Percentiles rank a stretch among this genome's conserved stretches.
These are phyloP conservation scores for Nasua narica DNA, from an alignment of 2,797 vertebrate genomes.

Conservation along the genomic window DNA sequence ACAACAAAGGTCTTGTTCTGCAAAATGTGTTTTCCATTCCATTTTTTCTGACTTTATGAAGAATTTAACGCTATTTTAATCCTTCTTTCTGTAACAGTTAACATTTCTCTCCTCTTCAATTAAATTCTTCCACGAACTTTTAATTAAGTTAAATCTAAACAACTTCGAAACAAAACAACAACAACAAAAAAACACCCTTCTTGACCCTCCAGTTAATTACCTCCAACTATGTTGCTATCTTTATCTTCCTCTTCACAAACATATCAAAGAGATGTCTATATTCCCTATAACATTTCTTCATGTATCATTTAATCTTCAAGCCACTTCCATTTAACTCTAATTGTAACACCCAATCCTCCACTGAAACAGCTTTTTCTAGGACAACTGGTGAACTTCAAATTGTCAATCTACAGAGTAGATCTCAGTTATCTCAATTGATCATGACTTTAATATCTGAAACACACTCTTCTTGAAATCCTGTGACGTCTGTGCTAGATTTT, in stretches of 20 bases:
- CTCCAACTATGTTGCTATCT: not conserved
- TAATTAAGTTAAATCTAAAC: not conserved
- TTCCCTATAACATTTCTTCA: not conserved
- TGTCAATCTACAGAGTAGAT: not conserved
- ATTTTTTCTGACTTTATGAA: not conserved
- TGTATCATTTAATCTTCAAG: not conserved
- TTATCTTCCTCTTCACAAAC: not conserved
- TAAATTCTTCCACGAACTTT: not conserved
- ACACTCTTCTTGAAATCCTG: not conserved
- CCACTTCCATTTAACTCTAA: not conserved
- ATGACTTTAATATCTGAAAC: not conserved
- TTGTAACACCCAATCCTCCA: not conserved
- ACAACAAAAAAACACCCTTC: not conserved
- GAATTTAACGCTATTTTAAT: not conserved
- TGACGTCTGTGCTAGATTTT: not conserved
- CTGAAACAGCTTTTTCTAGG: not conserved
- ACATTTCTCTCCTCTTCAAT: not conserved
- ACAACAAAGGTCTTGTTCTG: not conserved
- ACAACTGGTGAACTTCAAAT: not conserved
- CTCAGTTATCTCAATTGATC: not conserved
- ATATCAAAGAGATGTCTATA: not conserved
- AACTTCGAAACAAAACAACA: not conserved
- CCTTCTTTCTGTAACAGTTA: not conserved
- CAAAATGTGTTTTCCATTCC: not conserved
- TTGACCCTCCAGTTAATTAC: not conserved